Base-by-base conservation (phyloP, 2,797 vertebrate genomes). In the Melanotaenia boesemani region DNA sequence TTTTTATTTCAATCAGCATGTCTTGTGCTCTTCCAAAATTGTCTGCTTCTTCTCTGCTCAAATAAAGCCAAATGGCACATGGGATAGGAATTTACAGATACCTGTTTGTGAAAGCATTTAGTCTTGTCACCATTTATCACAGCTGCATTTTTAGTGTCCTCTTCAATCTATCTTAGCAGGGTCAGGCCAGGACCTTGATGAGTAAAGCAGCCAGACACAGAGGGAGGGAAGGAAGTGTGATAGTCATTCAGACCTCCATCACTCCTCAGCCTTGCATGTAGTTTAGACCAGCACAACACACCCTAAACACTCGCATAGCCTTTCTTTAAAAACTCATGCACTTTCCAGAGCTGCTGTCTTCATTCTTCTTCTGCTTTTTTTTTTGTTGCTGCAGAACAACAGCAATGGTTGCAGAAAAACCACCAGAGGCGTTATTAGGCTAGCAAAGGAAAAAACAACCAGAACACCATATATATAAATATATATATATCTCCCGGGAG, bases 131-230 rank as follows among this genome's bases (percentile, higher is more conserved):
- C 64, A 83, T 93, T 90, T 91, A 89, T 94, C 91, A 92, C 87
- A 88, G 84, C 84, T 90, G 88, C 85, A 88, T 92, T 92, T 90
- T 87, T 85, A 89, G 86, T 83, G 80, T 91, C 89, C 84, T 80
- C 82, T 87, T 83, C 86, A 85, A 86, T 92, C 84, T 84, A 37
- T 87, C 81, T 88, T 83, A 81, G 87, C 79, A 71, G 60, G 85
- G 90, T 90, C 87, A 78, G 75, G 84, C 86, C 82, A 80, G 70
- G 80, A 67, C 80, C 82, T 88, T 91, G 86, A 93, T 92, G 90
- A 92, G 87, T 84, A 84, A 88, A 90, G 87, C 91, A 91, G 91
- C 72, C 80, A 89, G 80, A 73, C 74, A 69, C 76, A 77, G 69
- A 81, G 83, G 81, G 85, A 88, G 83, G 80, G 44, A 80, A 90